Conservation (phyloP, 2,797 vertebrate species). For the Hyperoplus immaculatus region DNA sequence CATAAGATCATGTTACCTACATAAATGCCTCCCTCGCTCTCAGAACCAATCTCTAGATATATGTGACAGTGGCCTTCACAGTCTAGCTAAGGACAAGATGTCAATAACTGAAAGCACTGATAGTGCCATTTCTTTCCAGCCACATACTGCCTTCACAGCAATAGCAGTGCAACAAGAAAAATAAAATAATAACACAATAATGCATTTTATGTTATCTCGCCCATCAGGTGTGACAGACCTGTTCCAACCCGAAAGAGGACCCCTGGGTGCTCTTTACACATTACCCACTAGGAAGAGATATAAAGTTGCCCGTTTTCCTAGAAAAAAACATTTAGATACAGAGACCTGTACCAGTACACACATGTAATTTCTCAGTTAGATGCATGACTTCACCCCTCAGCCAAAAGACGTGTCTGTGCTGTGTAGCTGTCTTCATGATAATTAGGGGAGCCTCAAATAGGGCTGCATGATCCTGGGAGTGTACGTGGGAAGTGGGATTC, state of each 20-base stretch:
- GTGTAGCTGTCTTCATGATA: constrained; percentile 46
- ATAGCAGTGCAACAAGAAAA: constrained; percentile 17
- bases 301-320: background rate
- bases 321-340: background rate
- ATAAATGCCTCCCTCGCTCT: constrained; percentile 50
- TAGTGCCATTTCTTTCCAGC: constrained; percentile 34
- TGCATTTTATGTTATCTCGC: constrained; percentile 47
- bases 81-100: constrained; percentile 46
- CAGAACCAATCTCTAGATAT: constrained; percentile 56
- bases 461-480: constrained; percentile 29
- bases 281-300: constrained; percentile 12
- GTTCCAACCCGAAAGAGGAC: background rate
- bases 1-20: constrained; percentile 67
- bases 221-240: constrained; percentile 31
- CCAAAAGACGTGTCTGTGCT: constrained; percentile 29
- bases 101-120: constrained; percentile 52
- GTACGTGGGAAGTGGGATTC: background rate
- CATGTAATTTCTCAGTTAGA: constrained; percentile 2
- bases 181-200: constrained; percentile 24
- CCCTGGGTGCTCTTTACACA: constrained; percentile 27
- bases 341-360: constrained; percentile 21
- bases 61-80: constrained; percentile 65
- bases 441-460: constrained; percentile 53
- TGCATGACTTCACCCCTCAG: constrained; percentile 37
- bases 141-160: constrained; percentile 24